Evolutionary conservation across 2,888 invertebrate species (phyloP).

Genomic region (Catonia carolina): DNA sequence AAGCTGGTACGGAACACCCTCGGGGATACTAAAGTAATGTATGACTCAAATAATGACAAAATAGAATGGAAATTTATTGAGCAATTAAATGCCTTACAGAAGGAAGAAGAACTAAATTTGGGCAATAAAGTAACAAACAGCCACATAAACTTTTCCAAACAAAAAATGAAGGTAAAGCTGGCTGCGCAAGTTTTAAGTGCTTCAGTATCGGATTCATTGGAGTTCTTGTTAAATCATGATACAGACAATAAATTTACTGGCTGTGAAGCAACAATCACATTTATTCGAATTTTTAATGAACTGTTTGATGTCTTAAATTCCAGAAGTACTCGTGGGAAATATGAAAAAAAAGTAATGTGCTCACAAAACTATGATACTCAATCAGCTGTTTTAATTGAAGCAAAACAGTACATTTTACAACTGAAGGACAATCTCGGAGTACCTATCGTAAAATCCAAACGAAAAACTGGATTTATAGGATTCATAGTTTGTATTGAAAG

Average conservation of each 20-base stretch:
- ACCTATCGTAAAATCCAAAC: neutral
- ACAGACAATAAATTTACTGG: neutral
- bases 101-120: constrained; percentile 19
- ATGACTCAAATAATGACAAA: constrained; percentile 11
- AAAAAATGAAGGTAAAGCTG: constrained; percentile 26
- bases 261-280: constrained; percentile 14
- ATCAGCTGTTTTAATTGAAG: no score
- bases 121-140: constrained; percentile 27
- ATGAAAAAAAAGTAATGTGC: no score
- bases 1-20: constrained; percentile 28
- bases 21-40: constrained; percentile 11
- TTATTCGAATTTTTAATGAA: constrained; percentile 18
- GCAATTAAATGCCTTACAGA: constrained; percentile 25
- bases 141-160: constrained; percentile 22
- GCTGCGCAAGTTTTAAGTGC: constrained; percentile 27
- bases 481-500: constrained; percentile 19
- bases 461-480: constrained; percentile 21
- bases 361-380: no score
- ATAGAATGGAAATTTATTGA: constrained; percentile 26
- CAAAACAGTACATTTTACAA: no score
- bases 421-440: no score
- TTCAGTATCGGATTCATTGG: constrained; percentile 21
- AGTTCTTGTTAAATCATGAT: constrained; percentile 4
- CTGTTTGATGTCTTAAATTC: constrained; percentile 24
- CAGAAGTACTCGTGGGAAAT: constrained; percentile 10